Conservation (phyloP, 2,797 vertebrate species). For the Muraenolepis orangiensis region DNA sequence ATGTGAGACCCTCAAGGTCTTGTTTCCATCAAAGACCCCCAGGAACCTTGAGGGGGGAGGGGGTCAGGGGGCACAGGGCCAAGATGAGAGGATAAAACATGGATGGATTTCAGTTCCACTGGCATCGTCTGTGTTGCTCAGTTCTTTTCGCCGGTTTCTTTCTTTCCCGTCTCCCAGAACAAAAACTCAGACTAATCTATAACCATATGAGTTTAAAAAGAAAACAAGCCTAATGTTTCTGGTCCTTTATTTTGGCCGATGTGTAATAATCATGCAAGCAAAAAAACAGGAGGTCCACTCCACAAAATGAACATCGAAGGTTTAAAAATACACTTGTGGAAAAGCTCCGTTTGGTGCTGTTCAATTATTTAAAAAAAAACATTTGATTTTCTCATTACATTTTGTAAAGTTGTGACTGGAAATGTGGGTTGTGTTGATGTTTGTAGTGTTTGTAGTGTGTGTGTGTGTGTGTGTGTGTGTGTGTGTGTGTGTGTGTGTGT, state of each 20-base stretch:
- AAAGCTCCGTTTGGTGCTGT: background rate
- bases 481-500: too few relatives aligned
- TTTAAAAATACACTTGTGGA: conserved; percentile 5
- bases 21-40: conserved; percentile 13
- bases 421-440: background rate
- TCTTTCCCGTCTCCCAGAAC: background rate
- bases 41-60: conserved; percentile 4
- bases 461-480: background rate
- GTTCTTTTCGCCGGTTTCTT: background rate
- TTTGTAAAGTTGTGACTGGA: background rate
- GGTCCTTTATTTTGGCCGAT: background rate
- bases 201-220: background rate
- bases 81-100: background rate
- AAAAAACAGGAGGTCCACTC: background rate
- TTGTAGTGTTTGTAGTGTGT: background rate
- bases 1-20: conserved; percentile 27
- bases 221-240: background rate
- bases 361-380: background rate
- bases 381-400: background rate
- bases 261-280: background rate
- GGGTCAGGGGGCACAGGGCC: background rate
- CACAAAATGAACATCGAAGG: conserved; percentile 2
- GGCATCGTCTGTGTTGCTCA: background rate
- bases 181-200: background rate
- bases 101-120: background rate